Percentiles rank a stretch among this genome's conserved stretches.
phyloP scores from a whole-genome alignment of 2,113 vertebrate species.

The Gorsachius goisagi region DNA sequence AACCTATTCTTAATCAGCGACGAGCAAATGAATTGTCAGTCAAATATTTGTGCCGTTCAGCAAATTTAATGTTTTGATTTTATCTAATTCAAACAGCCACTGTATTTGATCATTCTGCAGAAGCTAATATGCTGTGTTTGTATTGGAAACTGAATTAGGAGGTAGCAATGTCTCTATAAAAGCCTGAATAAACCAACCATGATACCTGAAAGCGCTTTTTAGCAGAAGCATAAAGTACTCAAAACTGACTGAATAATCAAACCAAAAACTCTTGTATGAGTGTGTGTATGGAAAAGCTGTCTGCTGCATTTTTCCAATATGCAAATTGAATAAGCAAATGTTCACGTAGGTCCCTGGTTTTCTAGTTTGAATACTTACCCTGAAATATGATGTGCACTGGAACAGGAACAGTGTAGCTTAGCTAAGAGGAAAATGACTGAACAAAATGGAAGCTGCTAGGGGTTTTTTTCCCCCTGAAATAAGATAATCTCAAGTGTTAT shows the following conservation, averaged over 20 bases:
- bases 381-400: background rate
- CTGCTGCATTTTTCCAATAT: background rate
- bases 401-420: background rate
- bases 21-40: conserved; percentile 24
- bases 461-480: background rate
- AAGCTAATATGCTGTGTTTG: background rate
- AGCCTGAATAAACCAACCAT: background rate
- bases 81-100: conserved; percentile 20
- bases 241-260: background rate
- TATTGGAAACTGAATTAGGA: background rate
- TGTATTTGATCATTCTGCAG: conserved; percentile 25
- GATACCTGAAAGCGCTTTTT: background rate
- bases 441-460: background rate
- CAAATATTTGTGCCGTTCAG: conserved; percentile 32
- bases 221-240: background rate
- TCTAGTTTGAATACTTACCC: background rate
- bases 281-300: background rate
- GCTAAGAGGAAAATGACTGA: background rate
- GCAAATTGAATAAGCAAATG: background rate
- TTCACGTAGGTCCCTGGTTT: background rate
- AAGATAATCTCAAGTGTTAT: background rate
- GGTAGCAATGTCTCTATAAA: background rate
- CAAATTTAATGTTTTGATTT: conserved; percentile 26
- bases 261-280: background rate
- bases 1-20: background rate